Conservation (phyloP, 2,888 invertebrate species). For the Sturmia bella region DNA sequence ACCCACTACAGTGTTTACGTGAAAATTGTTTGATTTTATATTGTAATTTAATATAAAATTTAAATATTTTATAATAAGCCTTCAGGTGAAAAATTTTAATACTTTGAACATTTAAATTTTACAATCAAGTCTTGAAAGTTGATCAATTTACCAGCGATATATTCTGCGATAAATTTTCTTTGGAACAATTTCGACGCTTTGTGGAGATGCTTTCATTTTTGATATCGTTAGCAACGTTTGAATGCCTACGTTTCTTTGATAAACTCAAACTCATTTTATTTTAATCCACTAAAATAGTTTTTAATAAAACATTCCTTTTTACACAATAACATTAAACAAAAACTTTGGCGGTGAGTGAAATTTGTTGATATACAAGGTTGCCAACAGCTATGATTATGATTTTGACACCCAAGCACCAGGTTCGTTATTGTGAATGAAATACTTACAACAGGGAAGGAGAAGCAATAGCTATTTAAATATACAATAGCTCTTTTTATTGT, state of each 20-base stretch:
- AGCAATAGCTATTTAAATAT: no score
- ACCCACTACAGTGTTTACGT: no score
- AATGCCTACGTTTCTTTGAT: conserved; percentile 37
- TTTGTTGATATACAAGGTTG: neutral
- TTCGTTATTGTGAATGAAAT: neutral
- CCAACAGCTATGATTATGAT: neutral
- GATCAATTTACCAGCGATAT: conserved; percentile 20
- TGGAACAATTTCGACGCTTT: conserved; percentile 39
- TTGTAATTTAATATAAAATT: no score
- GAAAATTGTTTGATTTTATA: no score
- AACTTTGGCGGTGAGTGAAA: conserved; percentile 33
- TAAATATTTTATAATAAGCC: no score
- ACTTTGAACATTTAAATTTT: no score
- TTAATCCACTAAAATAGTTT: neutral
- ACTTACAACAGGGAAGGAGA: no score
- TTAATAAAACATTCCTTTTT: neutral
- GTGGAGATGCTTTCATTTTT: conserved; percentile 30
- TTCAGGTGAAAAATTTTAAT: no score
- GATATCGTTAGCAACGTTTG: neutral
- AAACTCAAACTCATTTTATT: conserved; percentile 60
- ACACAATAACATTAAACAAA: conserved; percentile 13
- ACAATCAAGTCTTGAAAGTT: no score
- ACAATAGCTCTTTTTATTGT: no score
- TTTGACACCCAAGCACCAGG: neutral
- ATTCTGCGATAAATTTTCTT: conserved; percentile 43